Conservation (phyloP, 2,797 vertebrate genomes). For the Sorex maritimensis region DNA sequence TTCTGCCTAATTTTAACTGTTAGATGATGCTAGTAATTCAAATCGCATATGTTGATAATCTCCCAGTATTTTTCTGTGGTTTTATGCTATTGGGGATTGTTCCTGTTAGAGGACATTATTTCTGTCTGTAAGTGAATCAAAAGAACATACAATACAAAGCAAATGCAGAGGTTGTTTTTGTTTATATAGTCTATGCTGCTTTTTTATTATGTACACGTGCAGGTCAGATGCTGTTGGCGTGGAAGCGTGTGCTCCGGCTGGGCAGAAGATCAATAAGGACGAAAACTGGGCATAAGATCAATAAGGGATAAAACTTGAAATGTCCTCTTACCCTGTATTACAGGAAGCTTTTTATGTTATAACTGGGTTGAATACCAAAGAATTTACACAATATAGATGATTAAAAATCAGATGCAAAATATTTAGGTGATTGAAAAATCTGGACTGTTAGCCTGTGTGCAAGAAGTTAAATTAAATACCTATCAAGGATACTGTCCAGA, state of each 20-base stretch:
- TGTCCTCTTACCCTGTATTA: no score
- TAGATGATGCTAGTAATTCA: not conserved
- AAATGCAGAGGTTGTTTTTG: not conserved
- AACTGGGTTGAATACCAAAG: not conserved
- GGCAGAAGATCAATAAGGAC: not conserved
- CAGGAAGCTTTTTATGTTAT: not conserved
- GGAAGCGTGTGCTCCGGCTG: not conserved
- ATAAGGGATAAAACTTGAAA: slow-evolving; percentile 19
- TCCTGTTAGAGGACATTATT: not conserved
- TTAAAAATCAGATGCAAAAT: not conserved
- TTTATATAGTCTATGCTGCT: not conserved
- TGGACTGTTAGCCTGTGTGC: not conserved
- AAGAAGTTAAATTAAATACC: not conserved
- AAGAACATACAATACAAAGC: not conserved
- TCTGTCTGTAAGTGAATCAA: not conserved
- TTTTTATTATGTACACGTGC: not conserved
- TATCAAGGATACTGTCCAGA: not conserved
- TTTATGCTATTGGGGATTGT: not conserved
- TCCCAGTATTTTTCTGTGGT: not conserved
- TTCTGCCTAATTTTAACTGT: not conserved
- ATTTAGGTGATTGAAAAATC: not conserved
- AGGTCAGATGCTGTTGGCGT: not conserved
- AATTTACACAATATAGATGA: not conserved
- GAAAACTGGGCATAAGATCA: not conserved
- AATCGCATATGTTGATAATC: not conserved